These are phyloP conservation scores for Dipodomys ordii DNA, from an alignment of 2,113 vertebrate species.

Conservation along the genomic window DNA sequence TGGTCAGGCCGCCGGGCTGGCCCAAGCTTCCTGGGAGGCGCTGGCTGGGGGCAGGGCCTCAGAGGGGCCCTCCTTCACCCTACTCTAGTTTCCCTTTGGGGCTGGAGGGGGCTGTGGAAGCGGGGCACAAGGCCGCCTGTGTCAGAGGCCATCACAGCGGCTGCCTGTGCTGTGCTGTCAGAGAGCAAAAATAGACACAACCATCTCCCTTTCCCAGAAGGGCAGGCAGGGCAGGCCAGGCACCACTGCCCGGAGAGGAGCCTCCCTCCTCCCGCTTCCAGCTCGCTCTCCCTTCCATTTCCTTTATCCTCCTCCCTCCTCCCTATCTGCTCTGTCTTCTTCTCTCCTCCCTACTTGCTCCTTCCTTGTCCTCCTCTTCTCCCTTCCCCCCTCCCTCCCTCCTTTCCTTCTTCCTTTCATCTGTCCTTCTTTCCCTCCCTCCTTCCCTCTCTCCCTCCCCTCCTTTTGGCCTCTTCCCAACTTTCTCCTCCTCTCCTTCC, in stretches of 20 bases:
- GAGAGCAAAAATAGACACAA: slow-evolving; percentile 21
- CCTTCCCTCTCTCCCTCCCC: too few relatives aligned
- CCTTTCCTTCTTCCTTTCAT: too few relatives aligned
- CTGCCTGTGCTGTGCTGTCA: not conserved
- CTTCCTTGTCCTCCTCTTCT: not conserved
- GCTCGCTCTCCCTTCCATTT: not conserved
- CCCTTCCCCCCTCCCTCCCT: not conserved
- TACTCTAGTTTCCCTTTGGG: rapidly evolving
- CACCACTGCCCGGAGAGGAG: too few relatives aligned
- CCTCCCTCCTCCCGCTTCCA: not conserved
- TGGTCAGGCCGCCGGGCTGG: not conserved
- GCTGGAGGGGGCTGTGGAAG: not conserved
- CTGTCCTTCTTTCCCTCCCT: too few relatives aligned
- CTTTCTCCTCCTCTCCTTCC: too few relatives aligned
- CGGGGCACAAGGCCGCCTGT: slow-evolving; percentile 52
- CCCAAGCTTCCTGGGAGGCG: not conserved
- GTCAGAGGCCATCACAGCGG: not conserved
- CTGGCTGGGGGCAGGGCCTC: not conserved
- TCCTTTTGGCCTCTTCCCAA: too few relatives aligned
- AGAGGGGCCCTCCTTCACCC: not conserved
- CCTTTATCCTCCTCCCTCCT: not conserved
- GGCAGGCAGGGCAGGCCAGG: not conserved
- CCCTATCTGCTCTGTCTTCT: not conserved
- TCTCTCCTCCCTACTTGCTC: too few relatives aligned
- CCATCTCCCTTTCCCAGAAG: not conserved